phyloP scores from a whole-genome alignment of 2,797 vertebrate genomes.

The Tragelaphus oryx region DNA sequence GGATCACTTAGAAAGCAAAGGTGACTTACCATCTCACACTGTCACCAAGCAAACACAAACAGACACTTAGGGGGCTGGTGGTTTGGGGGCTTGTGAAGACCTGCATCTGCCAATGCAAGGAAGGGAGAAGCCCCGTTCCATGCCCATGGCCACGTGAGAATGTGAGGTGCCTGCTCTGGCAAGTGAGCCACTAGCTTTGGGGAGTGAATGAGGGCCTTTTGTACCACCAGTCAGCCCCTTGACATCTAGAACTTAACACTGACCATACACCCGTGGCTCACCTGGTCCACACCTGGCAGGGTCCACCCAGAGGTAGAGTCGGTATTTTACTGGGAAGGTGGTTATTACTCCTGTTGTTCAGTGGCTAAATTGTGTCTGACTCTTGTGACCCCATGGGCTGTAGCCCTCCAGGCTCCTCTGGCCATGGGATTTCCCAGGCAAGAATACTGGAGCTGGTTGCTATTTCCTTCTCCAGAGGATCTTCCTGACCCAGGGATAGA shows the following conservation, averaged over 20 bases:
- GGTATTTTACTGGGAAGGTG: not conserved
- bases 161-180: not conserved
- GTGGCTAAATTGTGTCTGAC: not conserved
- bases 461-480: not conserved
- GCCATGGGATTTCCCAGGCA: not conserved
- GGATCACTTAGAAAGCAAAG: not conserved
- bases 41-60: not conserved
- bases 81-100: not conserved
- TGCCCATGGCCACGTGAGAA: accelerated
- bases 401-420: not conserved
- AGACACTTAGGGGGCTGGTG: not conserved
- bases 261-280: not conserved
- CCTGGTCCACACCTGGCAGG: not conserved
- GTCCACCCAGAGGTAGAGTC: not conserved
- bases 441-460: not conserved
- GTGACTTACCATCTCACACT: not conserved
- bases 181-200: not conserved
- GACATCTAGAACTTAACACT: not conserved
- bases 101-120: accelerated
- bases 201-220: not conserved
- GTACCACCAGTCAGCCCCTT: not conserved
- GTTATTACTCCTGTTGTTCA: not conserved
- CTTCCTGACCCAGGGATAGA: not conserved
- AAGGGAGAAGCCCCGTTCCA: not conserved
- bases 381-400: not conserved